Conservation (phyloP, 2,888 invertebrate species). For the Perizoma flavofasciatum region DNA sequence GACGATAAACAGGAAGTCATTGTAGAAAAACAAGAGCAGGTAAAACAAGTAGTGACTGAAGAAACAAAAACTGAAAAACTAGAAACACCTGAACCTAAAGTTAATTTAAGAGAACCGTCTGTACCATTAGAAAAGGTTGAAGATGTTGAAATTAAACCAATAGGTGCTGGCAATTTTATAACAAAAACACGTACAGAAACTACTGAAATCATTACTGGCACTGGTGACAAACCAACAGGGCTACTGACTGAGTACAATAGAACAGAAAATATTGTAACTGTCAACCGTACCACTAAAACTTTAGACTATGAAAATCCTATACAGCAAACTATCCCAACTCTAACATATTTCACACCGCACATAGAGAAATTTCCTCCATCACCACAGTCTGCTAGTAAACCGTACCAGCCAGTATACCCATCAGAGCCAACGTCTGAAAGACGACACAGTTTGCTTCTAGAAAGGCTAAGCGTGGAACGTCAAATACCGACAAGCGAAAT, state of each 20-base stretch:
- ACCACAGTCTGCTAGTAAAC: constrained; percentile 56
- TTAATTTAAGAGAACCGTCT: constrained; percentile 70
- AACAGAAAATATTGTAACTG: constrained; percentile 75
- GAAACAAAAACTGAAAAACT: constrained; percentile 39
- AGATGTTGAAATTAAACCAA: constrained; percentile 78
- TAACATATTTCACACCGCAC: constrained; percentile 69
- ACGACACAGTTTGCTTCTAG: constrained; percentile 72
- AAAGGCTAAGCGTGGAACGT: constrained; percentile 73
- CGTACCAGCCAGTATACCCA: constrained; percentile 65
- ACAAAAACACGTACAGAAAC: constrained; percentile 68
- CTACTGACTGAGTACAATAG: constrained; percentile 72
- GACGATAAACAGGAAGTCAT: constrained; percentile 38
- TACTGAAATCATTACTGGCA: constrained; percentile 71
- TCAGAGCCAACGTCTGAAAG: constrained; percentile 66
- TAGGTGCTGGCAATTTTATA: constrained; percentile 65
- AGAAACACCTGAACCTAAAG: constrained; percentile 46
- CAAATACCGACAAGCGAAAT: constrained; percentile 67
- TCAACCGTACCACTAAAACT: constrained; percentile 74
- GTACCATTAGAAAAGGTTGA: constrained; percentile 75
- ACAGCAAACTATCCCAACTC: constrained; percentile 64
- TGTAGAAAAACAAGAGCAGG: constrained; percentile 39
- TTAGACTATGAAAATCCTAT: constrained; percentile 71
- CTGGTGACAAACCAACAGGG: constrained; percentile 57
- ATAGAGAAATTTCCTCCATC: constrained; percentile 62
- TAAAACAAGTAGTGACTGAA: constrained; percentile 39